Evolutionary conservation across 2,797 vertebrate species (phyloP).

Genomic region (Esox lucius): DNA sequence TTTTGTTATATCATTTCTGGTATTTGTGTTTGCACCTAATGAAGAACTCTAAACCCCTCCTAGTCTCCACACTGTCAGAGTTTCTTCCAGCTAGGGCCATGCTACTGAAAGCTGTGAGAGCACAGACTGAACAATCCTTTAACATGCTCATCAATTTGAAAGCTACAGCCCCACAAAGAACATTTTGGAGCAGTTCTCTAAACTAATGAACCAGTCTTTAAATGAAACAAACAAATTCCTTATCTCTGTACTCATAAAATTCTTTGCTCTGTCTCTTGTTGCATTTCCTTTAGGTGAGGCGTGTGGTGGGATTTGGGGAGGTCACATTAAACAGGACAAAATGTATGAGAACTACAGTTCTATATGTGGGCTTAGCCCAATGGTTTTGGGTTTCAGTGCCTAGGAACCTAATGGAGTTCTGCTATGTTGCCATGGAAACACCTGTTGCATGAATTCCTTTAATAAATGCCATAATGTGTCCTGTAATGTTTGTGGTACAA

Average conservation of each 20-base stretch:
- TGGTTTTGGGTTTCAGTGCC: background rate
- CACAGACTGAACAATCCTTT: background rate
- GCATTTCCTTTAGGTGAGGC: constrained; percentile 1
- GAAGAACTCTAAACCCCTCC: background rate
- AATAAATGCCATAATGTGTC: constrained; percentile 10
- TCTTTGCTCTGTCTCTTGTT: background rate
- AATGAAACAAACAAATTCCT: background rate
- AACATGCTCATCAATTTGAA: background rate
- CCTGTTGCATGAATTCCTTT: constrained; percentile 15
- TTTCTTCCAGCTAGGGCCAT: background rate
- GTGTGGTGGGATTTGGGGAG: background rate
- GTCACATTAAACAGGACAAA: background rate
- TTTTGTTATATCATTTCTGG: background rate
- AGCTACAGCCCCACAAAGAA: background rate
- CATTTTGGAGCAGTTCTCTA: background rate
- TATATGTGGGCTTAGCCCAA: background rate
- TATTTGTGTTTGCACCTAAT: background rate
- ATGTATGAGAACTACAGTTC: background rate
- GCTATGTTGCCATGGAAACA: constrained; percentile 7
- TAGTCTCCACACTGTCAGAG: background rate
- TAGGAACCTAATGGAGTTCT: background rate
- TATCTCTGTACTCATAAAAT: background rate
- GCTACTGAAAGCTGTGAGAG: background rate
- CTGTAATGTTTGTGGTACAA: background rate
- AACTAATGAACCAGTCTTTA: background rate